A percentile compares a stretch with the other conserved stretches of the same genome.
phyloP scores from a whole-genome alignment of 2,113 vertebrate genomes.

The Pseudopipra pipra region DNA sequence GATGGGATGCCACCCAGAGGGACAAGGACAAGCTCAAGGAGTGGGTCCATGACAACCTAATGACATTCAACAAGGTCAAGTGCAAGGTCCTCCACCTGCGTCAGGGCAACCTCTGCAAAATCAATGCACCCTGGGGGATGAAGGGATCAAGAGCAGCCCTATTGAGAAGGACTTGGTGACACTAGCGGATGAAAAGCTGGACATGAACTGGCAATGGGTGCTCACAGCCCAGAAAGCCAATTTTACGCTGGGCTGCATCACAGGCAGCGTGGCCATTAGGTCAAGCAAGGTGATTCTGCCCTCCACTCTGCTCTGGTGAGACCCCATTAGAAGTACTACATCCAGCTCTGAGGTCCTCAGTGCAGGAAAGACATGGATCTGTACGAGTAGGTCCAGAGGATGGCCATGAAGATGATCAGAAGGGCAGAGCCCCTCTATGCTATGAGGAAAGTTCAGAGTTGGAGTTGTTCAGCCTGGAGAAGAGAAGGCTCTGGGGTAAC shows the following conservation, averaged over 20 bases:
- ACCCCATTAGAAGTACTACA: not conserved
- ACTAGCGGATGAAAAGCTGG: not conserved
- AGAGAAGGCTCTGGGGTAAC: not conserved
- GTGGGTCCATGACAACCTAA: not conserved
- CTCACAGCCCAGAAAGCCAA: not conserved
- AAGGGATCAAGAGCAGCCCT: not conserved
- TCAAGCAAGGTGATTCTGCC: not conserved
- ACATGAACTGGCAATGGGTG: not conserved
- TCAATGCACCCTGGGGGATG: not conserved
- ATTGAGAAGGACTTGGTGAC: not conserved
- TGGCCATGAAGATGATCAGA: not conserved
- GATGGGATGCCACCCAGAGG: not conserved
- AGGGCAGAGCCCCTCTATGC: not conserved
- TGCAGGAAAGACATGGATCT: not conserved
- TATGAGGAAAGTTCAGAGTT: not conserved
- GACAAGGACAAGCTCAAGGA: not conserved
- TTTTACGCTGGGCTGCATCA: not conserved
- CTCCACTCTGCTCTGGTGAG: not conserved
- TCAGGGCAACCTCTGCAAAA: not conserved
- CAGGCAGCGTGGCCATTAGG: not conserved
- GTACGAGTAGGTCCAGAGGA: not conserved
- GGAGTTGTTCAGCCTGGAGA: not conserved
- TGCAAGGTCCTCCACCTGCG: not conserved
- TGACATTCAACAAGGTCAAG: not conserved
- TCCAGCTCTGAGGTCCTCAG: not conserved